Conservation (phyloP, 64 coral and sea anemone species). For the Montipora sp. region DNA sequence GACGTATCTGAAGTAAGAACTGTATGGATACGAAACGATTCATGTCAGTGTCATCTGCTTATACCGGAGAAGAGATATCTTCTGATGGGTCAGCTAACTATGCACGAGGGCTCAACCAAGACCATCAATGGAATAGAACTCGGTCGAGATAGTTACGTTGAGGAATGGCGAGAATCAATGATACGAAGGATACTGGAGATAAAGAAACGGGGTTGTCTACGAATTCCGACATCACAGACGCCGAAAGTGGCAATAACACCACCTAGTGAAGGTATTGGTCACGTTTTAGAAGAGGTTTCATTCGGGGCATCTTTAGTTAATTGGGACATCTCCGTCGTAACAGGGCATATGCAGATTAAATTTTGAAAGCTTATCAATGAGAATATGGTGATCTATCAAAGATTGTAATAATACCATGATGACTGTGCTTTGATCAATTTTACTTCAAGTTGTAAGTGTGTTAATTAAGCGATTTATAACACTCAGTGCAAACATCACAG, state of each 20-base stretch:
- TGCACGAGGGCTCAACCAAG: neutral
- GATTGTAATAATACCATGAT: too few species aligned
- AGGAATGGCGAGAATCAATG: constrained; percentile 7
- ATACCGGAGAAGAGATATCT: constrained; percentile 27
- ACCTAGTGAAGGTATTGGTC: neutral
- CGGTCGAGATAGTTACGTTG: constrained; percentile 9
- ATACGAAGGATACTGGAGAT: neutral
- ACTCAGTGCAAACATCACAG: too few species aligned
- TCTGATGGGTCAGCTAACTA: neutral
- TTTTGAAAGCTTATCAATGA: too few species aligned
- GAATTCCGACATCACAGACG: neutral
- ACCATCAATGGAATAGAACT: neutral
- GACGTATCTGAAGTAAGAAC: neutral
- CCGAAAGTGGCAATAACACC: neutral
- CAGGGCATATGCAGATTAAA: too few species aligned
- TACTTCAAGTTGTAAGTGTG: too few species aligned
- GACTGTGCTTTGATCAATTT: too few species aligned
- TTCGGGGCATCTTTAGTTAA: too few species aligned
- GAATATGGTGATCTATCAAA: too few species aligned
- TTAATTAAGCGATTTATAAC: too few species aligned
- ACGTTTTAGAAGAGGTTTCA: neutral
- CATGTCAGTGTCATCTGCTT: neutral
- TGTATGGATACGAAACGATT: constrained; percentile 22
- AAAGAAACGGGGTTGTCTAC: neutral
- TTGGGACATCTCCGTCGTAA: too few species aligned